A percentile compares a stretch with the other conserved stretches of the same genome.
These are phyloP conservation scores for Tetrao urogallus DNA, from an alignment of 2,113 vertebrate genomes.

Conservation along the genomic window DNA sequence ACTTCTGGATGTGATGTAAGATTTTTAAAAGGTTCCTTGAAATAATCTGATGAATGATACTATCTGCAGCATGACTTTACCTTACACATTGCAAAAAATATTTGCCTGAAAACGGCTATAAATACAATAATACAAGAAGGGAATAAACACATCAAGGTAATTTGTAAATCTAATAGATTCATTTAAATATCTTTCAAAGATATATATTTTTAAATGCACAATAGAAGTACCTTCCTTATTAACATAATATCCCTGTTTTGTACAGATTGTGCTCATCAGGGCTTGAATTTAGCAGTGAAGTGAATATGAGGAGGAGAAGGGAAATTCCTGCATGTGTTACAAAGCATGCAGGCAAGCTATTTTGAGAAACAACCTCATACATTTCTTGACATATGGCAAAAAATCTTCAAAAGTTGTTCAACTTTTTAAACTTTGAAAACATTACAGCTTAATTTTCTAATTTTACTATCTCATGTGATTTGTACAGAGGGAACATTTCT, in stretches of 20 bases:
- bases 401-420: not conserved
- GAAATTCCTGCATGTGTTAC: constrained; percentile 38
- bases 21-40: not conserved
- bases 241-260: not conserved
- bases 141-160: not conserved
- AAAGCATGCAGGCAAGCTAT: not conserved
- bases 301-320: not conserved
- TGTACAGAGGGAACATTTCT: not conserved
- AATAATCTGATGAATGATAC: not conserved
- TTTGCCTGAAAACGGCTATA: not conserved
- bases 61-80: not conserved
- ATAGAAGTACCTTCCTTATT: not conserved
- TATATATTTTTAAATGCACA: not conserved
- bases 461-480: not conserved
- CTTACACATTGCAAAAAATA: not conserved
- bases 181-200: not conserved
- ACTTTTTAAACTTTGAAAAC: not conserved
- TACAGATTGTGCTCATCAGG: not conserved
- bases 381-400: not conserved
- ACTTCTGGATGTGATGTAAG: not conserved
- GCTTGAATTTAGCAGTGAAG: not conserved
- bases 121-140: not conserved
- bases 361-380: constrained; percentile 16
- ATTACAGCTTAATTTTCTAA: not conserved
- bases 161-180: not conserved